Conservation (phyloP, 1,140 invertebrate genomes). For the Teleopsis dalmanni region DNA sequence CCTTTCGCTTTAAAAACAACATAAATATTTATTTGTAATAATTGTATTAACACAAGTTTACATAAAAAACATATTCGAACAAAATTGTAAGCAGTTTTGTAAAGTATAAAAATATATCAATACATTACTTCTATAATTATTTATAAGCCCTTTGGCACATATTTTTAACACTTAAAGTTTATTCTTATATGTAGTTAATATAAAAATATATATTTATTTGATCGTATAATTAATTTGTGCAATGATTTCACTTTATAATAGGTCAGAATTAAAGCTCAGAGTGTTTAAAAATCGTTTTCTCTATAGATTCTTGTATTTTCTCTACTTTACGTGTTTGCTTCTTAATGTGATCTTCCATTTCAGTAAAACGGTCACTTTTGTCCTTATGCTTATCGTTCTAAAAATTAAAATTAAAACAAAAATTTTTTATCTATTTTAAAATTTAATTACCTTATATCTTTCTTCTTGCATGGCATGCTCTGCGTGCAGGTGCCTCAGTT, state of each 20-base stretch:
- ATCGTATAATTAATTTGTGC: too few relatives aligned
- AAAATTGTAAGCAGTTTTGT: too few relatives aligned
- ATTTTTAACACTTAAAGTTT: constrained; percentile 3
- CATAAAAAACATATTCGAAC: too few relatives aligned
- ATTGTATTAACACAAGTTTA: too few relatives aligned
- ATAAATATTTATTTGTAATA: too few relatives aligned
- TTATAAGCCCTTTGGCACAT: constrained; percentile 5
- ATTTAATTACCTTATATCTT: constrained; percentile 49
- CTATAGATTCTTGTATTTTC: constrained; percentile 76
- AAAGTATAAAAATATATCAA: too few relatives aligned
- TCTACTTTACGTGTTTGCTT: constrained; percentile 76
- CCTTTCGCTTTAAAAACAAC: too few relatives aligned
- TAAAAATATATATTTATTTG: too few relatives aligned
- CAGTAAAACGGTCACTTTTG: constrained; percentile 53
- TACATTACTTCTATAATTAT: too few relatives aligned
- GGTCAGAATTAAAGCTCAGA: constrained; percentile 58
- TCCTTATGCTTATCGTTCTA: constrained; percentile 53
- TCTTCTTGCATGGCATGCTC: constrained; percentile 62
- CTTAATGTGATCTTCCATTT: constrained; percentile 68
- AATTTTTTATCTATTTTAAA: constrained; percentile 16
- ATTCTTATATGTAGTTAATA: not conserved
- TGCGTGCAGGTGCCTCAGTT: constrained; percentile 71
- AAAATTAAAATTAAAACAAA: constrained; percentile 7
- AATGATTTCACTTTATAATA: too few relatives aligned
- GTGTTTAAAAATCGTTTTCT: constrained; percentile 70